phyloP scores from a whole-genome alignment of 2,797 vertebrate genomes.

The Benthosema pterotum region DNA sequence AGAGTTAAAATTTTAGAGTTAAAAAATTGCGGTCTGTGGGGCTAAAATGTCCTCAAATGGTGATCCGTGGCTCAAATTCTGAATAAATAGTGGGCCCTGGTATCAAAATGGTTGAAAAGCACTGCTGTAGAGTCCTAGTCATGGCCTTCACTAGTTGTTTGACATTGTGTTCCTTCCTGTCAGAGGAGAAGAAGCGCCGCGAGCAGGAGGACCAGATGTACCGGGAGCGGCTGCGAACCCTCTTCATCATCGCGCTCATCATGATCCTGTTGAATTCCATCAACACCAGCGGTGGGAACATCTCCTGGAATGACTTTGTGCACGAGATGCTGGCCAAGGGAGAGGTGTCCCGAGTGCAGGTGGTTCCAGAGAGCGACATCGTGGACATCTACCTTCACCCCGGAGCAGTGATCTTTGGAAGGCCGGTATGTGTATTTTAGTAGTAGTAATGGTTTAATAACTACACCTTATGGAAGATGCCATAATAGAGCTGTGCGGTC shows the following conservation, averaged over 20 bases:
- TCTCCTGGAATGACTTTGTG: slow-evolving; percentile 97
- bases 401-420: slow-evolving; percentile 91
- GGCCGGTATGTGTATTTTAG: slow-evolving; percentile 83
- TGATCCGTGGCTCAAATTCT: no score
- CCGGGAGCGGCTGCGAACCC: slow-evolving; percentile 85
- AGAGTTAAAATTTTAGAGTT: no score
- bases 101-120: no score
- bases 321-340: slow-evolving; percentile 97
- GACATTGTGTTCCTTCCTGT: neutral
- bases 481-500: no score
- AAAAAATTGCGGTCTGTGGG: no score
- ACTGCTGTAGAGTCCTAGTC: no score
- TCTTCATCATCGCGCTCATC: slow-evolving; percentile 85
- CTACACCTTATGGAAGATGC: neutral
- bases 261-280: slow-evolving; percentile 84
- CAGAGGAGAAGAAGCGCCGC: slow-evolving; percentile 90
- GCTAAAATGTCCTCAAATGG: no score
- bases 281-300: slow-evolving; percentile 82
- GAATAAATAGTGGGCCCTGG: no score
- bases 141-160: neutral
- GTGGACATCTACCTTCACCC: slow-evolving; percentile 93
- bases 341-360: slow-evolving; percentile 92
- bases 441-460: neutral
- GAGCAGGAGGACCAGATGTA: slow-evolving; percentile 90
- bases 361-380: slow-evolving; percentile 91